Conservation (phyloP, 2,113 vertebrate species). For the Etheostoma cragini region DNA sequence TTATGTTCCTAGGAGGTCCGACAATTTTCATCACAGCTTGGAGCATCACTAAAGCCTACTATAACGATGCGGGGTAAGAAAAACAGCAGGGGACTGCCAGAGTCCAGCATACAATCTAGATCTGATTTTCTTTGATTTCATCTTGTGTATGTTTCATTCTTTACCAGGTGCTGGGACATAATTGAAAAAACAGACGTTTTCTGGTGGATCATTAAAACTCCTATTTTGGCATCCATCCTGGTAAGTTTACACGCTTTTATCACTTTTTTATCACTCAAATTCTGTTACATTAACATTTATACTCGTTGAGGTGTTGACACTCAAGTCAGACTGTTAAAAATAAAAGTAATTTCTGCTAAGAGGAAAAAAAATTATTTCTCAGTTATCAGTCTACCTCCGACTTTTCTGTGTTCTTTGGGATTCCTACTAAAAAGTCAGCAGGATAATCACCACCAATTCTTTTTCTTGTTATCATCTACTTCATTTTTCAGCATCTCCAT, state of each 20-base stretch:
- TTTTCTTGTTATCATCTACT: neutral
- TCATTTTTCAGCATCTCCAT: neutral
- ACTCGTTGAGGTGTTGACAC: neutral
- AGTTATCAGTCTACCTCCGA: conserved; percentile 11
- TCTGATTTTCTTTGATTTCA: conserved; percentile 11
- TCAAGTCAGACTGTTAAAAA: neutral
- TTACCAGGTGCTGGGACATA: conserved; percentile 93
- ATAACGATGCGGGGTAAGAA: conserved; percentile 89
- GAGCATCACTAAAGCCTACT: conserved; percentile 88
- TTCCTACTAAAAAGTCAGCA: conserved; percentile 9
- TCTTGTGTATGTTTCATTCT: conserved; percentile 14
- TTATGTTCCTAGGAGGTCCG: conserved; percentile 86
- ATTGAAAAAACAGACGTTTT: conserved; percentile 85
- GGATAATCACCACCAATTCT: neutral
- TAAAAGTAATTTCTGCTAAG: conserved; percentile 1
- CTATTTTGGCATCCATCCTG: conserved; percentile 94
- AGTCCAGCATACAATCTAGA: neutral
- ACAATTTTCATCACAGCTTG: conserved; percentile 90
- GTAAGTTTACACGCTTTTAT: conserved; percentile 78
- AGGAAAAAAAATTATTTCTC: conserved; percentile 11
- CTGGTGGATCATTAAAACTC: conserved; percentile 98
- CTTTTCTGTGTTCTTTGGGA: neutral
- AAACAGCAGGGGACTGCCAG: neutral
- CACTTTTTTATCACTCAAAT: conserved; percentile 1
- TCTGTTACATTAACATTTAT: neutral